Conservation (phyloP, 1,140 invertebrate genomes). For the Drosophila nebulosa region DNA sequence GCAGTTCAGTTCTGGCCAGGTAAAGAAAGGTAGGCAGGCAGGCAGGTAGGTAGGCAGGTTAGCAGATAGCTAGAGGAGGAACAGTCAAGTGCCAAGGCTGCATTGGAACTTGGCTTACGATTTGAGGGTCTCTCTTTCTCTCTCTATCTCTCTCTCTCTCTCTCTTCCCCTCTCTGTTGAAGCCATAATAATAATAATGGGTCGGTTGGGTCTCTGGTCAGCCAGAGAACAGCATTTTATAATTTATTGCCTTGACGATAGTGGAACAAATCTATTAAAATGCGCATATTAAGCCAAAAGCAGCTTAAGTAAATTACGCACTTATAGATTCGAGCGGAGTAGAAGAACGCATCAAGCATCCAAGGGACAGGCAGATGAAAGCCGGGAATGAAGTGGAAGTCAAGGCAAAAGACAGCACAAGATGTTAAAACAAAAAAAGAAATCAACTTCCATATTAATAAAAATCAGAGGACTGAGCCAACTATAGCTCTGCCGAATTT, state of each 20-base stretch:
- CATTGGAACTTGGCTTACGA: slow-evolving; percentile 5
- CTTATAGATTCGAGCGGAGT: slow-evolving; percentile 52
- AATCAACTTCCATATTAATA: background rate
- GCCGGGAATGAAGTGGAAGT: slow-evolving; percentile 8
- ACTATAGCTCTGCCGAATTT: too few relatives aligned
- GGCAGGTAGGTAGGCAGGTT: background rate
- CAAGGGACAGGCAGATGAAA: slow-evolving; percentile 4
- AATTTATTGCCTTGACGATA: slow-evolving; percentile 80
- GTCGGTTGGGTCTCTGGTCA: slow-evolving; percentile 16
- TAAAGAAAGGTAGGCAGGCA: background rate
- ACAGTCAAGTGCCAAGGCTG: slow-evolving; percentile 12
- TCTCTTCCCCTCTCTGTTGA: too few relatives aligned
- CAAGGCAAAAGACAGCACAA: slow-evolving; percentile 23
- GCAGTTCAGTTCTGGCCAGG: slow-evolving; percentile 1
- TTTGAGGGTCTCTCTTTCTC: background rate
- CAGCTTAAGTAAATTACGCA: slow-evolving; percentile 79
- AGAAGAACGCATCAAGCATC: slow-evolving; percentile 3
- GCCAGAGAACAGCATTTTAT: slow-evolving; percentile 56
- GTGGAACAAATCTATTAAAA: slow-evolving; percentile 80
- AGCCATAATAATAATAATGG: background rate
- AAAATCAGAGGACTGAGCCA: too few relatives aligned
- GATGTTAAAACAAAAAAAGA: background rate
- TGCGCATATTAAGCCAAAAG: slow-evolving; percentile 78
- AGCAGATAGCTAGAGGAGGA: background rate
- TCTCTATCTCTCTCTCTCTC: background rate